Conservation (phyloP, 2,113 vertebrate species). For the Gambusia affinis region DNA sequence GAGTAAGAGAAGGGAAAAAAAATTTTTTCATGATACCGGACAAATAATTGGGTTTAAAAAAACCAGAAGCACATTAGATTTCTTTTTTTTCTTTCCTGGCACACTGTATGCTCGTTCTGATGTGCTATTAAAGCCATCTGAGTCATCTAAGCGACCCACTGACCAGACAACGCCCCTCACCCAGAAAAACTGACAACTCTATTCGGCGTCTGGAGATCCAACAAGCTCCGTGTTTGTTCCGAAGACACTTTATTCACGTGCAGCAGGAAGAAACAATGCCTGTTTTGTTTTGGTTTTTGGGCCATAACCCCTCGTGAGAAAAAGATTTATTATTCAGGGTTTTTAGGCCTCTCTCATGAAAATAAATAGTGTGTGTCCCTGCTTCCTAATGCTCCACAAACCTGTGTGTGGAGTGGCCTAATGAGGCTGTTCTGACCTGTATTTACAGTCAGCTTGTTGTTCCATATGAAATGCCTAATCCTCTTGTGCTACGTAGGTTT, state of each 20-base stretch:
- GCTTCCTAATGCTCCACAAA: slow-evolving; percentile 49
- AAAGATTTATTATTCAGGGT: not conserved
- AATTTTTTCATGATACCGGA: no score
- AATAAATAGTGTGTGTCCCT: slow-evolving; percentile 29
- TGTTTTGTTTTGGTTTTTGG: not conserved
- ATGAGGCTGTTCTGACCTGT: slow-evolving; percentile 43
- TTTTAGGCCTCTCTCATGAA: not conserved
- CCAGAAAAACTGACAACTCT: not conserved
- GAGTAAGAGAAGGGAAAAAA: no score
- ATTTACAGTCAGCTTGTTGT: slow-evolving; percentile 58
- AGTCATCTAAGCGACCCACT: slow-evolving; percentile 22
- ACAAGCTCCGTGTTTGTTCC: not conserved
- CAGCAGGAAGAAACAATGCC: not conserved
- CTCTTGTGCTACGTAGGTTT: slow-evolving; percentile 46
- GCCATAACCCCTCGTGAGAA: not conserved
- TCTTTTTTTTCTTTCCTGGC: no score
- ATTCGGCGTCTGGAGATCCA: not conserved
- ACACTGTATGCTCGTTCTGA: no score
- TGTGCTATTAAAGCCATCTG: not conserved
- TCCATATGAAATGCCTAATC: slow-evolving; percentile 54
- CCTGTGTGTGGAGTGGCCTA: slow-evolving; percentile 48
- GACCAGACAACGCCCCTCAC: slow-evolving; percentile 13
- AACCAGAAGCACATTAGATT: no score
- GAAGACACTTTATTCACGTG: not conserved
- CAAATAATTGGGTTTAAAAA: no score